phyloP scores from a whole-genome alignment of 2,113 vertebrate genomes.

The Zootoca vivipara region DNA sequence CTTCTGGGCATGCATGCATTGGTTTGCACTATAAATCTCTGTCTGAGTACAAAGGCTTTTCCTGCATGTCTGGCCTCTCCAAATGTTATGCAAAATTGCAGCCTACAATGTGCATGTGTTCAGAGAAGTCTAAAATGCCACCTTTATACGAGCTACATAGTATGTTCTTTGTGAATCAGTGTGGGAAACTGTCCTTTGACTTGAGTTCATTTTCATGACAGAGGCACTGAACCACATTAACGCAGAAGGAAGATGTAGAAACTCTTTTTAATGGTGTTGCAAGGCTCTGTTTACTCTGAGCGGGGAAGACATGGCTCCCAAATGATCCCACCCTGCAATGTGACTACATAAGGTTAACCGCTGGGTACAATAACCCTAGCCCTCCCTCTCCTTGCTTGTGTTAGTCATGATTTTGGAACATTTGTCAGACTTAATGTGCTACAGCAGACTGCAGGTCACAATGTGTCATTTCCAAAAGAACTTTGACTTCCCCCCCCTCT shows the following conservation, averaged over 20 bases:
- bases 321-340: conserved; percentile 62
- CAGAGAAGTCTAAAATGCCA: conserved; percentile 48
- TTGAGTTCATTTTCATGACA: conserved; percentile 64
- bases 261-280: conserved; percentile 49
- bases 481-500: conserved; percentile 62
- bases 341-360: conserved; percentile 68
- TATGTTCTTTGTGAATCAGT: conserved; percentile 66
- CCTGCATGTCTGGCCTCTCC: conserved; percentile 2
- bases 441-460: conserved; percentile 64
- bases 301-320: conserved; percentile 58
- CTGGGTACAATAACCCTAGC: conserved; percentile 69
- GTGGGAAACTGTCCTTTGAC: conserved; percentile 61
- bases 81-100: conserved; percentile 36
- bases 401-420: conserved; percentile 74
- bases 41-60: background rate
- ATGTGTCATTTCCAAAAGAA: conserved; percentile 70
- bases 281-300: conserved; percentile 61
- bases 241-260: conserved; percentile 63
- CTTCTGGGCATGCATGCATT: background rate
- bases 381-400: conserved; percentile 69
- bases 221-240: conserved; percentile 68
- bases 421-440: conserved; percentile 75
- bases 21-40: background rate
- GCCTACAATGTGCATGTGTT: conserved; percentile 53
- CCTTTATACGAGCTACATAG: conserved; percentile 56